Conservation (phyloP, 2,113 vertebrate genomes). For the Stictonetta naevosa region DNA sequence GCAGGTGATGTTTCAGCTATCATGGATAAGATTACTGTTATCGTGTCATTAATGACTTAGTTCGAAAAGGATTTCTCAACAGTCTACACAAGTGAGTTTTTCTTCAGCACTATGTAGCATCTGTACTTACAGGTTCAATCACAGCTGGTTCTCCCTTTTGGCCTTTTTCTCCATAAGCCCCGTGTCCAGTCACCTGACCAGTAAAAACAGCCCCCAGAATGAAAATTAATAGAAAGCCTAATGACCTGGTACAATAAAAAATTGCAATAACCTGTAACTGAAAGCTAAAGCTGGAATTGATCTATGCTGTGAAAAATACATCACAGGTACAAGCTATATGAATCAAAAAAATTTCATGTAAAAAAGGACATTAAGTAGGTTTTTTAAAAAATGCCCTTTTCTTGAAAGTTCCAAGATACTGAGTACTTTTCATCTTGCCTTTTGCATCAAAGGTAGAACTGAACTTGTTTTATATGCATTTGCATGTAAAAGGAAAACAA, state of each 20-base stretch:
- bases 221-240: conserved; percentile 2
- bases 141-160: conserved; percentile 96
- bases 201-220: conserved; percentile 15
- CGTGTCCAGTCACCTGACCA: conserved; percentile 83
- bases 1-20: not conserved
- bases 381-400: not conserved
- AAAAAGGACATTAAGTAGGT: not conserved
- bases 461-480: not conserved
- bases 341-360: not conserved
- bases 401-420: not conserved
- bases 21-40: not conserved
- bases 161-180: conserved; percentile 89
- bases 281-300: conserved; percentile 60
- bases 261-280: not conserved
- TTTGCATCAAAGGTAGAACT: not conserved
- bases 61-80: not conserved
- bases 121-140: conserved; percentile 92
- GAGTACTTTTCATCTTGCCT: not conserved
- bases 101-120: no score
- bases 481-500: not conserved
- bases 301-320: not conserved
- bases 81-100: not conserved
- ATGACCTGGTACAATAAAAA: not conserved
- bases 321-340: not conserved
- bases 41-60: not conserved